Conservation (phyloP, 2,113 vertebrate genomes). For the Hirundichthys speculiger region DNA sequence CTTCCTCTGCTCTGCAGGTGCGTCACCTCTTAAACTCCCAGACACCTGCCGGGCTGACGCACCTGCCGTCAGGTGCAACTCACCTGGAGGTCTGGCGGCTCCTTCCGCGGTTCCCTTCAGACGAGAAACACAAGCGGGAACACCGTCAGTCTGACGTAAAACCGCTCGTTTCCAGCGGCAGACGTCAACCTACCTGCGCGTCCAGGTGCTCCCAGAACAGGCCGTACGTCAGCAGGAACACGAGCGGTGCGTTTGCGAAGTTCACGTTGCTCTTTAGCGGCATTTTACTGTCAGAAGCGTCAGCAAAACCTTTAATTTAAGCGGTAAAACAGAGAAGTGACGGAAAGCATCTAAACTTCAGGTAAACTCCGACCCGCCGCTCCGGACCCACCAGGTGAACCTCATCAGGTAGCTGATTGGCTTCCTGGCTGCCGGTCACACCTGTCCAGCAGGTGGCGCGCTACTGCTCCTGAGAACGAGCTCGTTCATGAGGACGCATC, state of each 20-base stretch:
- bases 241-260: background rate
- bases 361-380: conserved; percentile 7
- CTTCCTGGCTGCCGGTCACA: background rate
- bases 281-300: conserved; percentile 43
- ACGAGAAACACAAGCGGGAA: conserved; percentile 7
- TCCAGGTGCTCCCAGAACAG: conserved; percentile 12
- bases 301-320: conserved; percentile 10
- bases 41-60: no score
- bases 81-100: conserved; percentile 43
- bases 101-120: conserved; percentile 25
- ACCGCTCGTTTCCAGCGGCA: background rate
- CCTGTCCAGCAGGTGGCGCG: conserved; percentile 36
- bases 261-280: background rate
- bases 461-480: background rate
- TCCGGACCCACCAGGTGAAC: conserved; percentile 53
- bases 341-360: background rate
- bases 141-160: background rate
- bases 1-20: no score
- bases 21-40: no score
- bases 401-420: conserved; percentile 55
- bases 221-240: conserved; percentile 39
- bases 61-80: no score
- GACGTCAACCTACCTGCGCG: conserved; percentile 48
- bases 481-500: background rate
- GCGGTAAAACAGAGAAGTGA: background rate